Evolutionary conservation across 1,140 invertebrate genomes (phyloP).

Genomic region (Monomorium pharaonis): DNA sequence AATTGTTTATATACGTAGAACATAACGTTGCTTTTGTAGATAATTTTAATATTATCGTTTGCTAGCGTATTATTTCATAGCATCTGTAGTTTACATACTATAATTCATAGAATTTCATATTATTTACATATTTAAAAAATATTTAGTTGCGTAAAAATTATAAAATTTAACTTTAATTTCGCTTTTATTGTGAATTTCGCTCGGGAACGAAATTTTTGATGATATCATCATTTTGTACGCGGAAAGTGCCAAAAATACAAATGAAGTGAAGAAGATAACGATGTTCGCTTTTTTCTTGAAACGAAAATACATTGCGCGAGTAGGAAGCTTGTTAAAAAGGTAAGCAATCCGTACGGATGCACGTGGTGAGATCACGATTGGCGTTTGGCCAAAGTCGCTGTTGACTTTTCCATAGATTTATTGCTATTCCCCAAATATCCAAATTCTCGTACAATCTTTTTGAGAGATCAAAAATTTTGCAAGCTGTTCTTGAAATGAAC

Average conservation of each 20-base stretch:
- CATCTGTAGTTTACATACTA: not conserved
- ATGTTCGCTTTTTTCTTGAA: not conserved
- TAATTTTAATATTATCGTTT: not conserved
- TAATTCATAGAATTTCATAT: too few species aligned
- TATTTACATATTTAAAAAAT: not conserved
- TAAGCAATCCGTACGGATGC: constrained; percentile 46
- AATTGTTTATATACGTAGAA: not conserved
- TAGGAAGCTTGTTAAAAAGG: constrained; percentile 40
- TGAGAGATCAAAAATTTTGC: not conserved
- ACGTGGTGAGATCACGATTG: constrained; percentile 64
- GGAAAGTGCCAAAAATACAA: not conserved
- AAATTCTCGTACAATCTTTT: constrained; percentile 14
- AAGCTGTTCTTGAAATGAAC: not conserved
- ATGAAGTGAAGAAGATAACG: not conserved
- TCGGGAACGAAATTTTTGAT: not conserved
- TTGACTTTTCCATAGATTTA: constrained; percentile 41
- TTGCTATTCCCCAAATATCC: constrained; percentile 29
- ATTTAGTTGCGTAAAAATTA: not conserved
- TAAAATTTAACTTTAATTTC: constrained; percentile 1
- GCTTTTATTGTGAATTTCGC: not conserved
- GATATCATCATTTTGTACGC: not conserved
- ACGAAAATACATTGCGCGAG: constrained; percentile 32
- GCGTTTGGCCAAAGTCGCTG: constrained; percentile 53
- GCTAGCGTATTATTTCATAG: not conserved
- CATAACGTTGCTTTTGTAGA: not conserved